Evolutionary conservation across 37 sponge, comb jelly and placozoan species (phyloP).

Genomic region (Ianthella basta): DNA sequence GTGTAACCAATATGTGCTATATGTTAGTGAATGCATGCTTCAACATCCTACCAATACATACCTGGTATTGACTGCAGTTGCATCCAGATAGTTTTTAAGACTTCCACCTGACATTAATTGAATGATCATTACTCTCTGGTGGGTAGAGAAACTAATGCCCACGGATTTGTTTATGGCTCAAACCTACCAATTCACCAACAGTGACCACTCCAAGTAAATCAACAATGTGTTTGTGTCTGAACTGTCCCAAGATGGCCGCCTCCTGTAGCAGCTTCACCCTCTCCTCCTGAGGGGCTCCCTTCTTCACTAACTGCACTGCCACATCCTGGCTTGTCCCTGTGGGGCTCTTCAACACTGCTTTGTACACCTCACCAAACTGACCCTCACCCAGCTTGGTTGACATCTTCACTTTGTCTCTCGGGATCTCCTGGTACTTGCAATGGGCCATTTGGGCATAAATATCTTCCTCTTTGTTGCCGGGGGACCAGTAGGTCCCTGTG

Average conservation of each 20-base stretch:
- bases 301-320: neutral
- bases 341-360: neutral
- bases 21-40: too few species aligned
- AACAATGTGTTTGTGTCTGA: neutral
- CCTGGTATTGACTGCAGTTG: too few species aligned
- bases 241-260: neutral
- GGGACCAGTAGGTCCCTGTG: neutral
- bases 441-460: neutral
- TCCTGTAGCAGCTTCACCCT: neutral
- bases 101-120: too few species aligned
- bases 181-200: neutral
- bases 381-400: conserved; percentile 15
- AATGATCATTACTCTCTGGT: too few species aligned
- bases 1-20: too few species aligned
- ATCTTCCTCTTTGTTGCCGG: neutral
- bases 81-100: too few species aligned
- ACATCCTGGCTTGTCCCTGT: neutral
- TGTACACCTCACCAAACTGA: conserved; percentile 6
- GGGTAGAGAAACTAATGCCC: too few species aligned
- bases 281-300: neutral
- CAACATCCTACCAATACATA: too few species aligned
- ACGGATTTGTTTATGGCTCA: too few species aligned
- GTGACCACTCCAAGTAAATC: conserved; percentile 1
- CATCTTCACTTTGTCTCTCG: neutral
- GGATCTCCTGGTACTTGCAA: neutral